phyloP scores from a whole-genome alignment of 2,888 invertebrate genomes.

The Ophion costatus region DNA sequence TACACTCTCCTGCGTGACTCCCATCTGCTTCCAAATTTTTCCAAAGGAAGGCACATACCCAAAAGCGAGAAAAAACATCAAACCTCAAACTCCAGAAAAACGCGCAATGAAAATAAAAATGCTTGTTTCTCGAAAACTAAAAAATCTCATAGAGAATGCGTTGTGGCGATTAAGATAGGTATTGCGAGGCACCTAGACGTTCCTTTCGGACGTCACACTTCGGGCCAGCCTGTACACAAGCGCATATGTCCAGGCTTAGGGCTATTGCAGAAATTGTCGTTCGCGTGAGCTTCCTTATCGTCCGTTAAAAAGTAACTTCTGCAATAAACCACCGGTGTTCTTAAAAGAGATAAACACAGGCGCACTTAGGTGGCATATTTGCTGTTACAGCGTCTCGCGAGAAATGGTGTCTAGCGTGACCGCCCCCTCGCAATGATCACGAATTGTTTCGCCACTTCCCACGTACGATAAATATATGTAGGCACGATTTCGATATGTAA shows the following conservation, averaged over 20 bases:
- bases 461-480: constrained; percentile 34
- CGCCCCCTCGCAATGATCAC: constrained; percentile 43
- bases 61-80: too few species aligned
- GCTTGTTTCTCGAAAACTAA: too few species aligned
- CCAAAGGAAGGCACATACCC: too few species aligned
- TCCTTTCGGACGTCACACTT: neutral
- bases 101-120: too few species aligned
- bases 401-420: constrained; percentile 50
- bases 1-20: too few species aligned
- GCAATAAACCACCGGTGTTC: constrained; percentile 39
- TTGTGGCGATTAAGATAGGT: too few species aligned
- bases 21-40: too few species aligned
- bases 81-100: too few species aligned
- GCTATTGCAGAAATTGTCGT: constrained; percentile 27
- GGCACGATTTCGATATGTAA: neutral
- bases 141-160: too few species aligned
- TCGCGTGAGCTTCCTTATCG: constrained; percentile 41
- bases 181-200: too few species aligned
- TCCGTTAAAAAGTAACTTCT: constrained; percentile 40
- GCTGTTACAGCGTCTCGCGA: constrained; percentile 11
- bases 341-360: neutral
- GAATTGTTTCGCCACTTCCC: constrained; percentile 55
- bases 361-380: constrained; percentile 6
- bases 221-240: neutral
- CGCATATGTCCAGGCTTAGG: neutral